Evolutionary conservation across 2,797 vertebrate species (phyloP).

Genomic region (Rhadinocentrus ornatus): DNA sequence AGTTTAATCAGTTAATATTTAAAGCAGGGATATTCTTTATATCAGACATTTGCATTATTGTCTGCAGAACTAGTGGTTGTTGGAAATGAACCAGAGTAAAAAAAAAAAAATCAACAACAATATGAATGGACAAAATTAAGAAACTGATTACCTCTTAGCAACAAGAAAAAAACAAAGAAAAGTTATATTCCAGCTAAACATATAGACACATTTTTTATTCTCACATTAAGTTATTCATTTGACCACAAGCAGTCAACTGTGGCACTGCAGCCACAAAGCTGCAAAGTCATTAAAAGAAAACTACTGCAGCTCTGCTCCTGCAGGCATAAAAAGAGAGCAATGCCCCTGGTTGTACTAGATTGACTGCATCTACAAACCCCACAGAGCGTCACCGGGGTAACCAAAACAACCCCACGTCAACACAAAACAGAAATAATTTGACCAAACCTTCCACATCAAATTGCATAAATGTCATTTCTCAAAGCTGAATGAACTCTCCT

Average conservation of each 20-base stretch:
- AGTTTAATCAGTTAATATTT: slow-evolving; percentile 81
- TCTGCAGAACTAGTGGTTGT: slow-evolving; percentile 31
- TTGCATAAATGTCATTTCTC: slow-evolving; percentile 27
- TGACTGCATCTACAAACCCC: slow-evolving; percentile 12
- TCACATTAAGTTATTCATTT: slow-evolving; percentile 63
- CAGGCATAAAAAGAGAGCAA: slow-evolving; percentile 13
- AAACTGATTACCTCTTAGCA: background rate
- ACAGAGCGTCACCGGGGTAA: background rate
- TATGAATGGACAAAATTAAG: background rate
- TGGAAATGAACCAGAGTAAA: slow-evolving; percentile 5
- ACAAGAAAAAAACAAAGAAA: slow-evolving; percentile 8
- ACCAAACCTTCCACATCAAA: slow-evolving; percentile 33
- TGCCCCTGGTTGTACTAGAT: too few species aligned
- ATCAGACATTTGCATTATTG: slow-evolving; percentile 59
- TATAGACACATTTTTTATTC: slow-evolving; percentile 38
- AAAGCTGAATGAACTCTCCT: slow-evolving; percentile 8
- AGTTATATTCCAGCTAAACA: background rate
- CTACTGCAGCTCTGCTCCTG: slow-evolving; percentile 48
- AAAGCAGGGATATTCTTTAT: slow-evolving; percentile 75
- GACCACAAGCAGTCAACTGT: slow-evolving; percentile 58
- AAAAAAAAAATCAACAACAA: background rate
- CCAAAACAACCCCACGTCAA: background rate
- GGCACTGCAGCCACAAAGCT: slow-evolving; percentile 54
- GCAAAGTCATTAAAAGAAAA: slow-evolving; percentile 54
- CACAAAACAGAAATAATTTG: slow-evolving; percentile 16